These are phyloP conservation scores for Origma solitaria DNA, from an alignment of 2,113 vertebrate genomes.

Conservation along the genomic window DNA sequence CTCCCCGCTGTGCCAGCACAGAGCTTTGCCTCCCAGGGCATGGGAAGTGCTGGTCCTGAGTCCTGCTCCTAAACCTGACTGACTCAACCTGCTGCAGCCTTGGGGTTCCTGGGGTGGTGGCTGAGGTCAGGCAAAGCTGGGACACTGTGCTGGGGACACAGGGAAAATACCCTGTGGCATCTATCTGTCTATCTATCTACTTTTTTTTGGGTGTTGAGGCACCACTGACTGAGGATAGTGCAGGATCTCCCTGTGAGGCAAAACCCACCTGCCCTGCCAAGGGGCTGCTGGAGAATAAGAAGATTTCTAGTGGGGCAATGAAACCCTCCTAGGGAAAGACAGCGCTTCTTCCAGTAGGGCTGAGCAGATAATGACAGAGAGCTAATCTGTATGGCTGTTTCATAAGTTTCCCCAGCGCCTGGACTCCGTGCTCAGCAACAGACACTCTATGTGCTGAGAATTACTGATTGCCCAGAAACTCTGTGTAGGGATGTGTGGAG, in stretches of 20 bases:
- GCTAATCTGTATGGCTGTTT: neutral
- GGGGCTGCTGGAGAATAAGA: neutral
- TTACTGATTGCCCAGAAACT: neutral
- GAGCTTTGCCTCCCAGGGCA: neutral
- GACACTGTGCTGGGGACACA: accelerated
- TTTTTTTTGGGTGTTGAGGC: neutral
- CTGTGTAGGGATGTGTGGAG: neutral
- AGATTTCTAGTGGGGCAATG: neutral
- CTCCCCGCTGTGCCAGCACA: neutral
- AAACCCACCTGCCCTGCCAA: neutral
- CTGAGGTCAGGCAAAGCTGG: neutral
- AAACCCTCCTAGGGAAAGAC: neutral
- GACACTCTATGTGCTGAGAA: neutral
- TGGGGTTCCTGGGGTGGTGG: neutral
- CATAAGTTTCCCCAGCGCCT: neutral
- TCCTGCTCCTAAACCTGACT: neutral
- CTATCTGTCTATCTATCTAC: no score
- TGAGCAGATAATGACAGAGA: neutral
- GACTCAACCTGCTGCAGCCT: neutral
- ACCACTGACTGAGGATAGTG: neutral
- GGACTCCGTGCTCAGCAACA: neutral
- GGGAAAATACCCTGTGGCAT: neutral
- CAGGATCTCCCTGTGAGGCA: neutral
- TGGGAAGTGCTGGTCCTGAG: neutral
- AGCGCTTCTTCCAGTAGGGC: neutral